Base-by-base conservation (phyloP, 1,140 invertebrate genomes). In the Protaetia brevitarsis region DNA sequence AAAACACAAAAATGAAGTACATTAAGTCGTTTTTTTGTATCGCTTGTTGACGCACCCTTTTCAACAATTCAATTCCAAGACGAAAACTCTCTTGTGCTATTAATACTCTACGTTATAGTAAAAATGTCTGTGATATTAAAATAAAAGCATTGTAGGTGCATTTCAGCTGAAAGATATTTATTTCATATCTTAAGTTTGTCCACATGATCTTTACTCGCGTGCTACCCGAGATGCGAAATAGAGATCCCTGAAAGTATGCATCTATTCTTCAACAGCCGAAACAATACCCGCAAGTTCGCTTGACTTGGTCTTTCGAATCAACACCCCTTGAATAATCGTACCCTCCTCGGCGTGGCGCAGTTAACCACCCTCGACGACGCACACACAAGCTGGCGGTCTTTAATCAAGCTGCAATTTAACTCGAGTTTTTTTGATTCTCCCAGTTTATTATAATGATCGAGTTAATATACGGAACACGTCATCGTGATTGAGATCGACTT, bases 351-450 rank as follows among this genome's bases (percentile, higher is more conserved):
- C 41, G 41, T 23, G 41, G 41, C 16, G 41, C 16, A 51, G 19
- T 23, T 19, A 51, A 51, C 41, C 41, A 51, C 41, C 41, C 41
- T 64, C 63, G 31, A 64, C 30, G 51, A 56, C 31, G 30, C 51
- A 51, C 63, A 64, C 56, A 51, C 41, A 51, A 51, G 65, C 41
- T 64, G n/a, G 68, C 59, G 66, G 66, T 68, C 72, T 72, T 71
- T 72, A 74, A 74, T 74, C 71, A 74, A 72, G 68, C 69, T 68
- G 66, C 71, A 74, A 74, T 74, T n/a, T 74, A 74, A 71, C 58
- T 67, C 64, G 58, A 68, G 67, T 66, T 74, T 72, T 73, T 65
- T 68, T 60, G 34, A 51, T 65, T 62, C 64, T 36, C 29, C 65
- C 67, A 51, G 31, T 19, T 58, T 68, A n/a, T 51, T 19, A 29